These are phyloP conservation scores for Oreonectes daqikongensis DNA, from an alignment of 2,797 vertebrate genomes.

Conservation along the genomic window DNA sequence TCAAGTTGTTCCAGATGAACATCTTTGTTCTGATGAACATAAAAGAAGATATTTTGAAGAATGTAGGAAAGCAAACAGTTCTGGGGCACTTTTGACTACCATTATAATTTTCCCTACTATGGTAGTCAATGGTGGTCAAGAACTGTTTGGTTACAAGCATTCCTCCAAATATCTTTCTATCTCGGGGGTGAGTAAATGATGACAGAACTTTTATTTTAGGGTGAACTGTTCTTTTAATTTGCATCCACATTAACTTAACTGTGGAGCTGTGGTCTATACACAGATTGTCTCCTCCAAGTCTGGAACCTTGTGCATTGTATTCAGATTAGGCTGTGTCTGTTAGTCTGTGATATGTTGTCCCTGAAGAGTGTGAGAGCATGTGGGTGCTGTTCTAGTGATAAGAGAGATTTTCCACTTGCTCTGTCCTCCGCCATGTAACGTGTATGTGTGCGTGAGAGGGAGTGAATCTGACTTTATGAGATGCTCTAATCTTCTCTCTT, in stretches of 20 bases:
- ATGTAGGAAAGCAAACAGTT: too few species aligned
- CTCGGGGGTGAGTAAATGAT: too few species aligned
- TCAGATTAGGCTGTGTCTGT: conserved; percentile 22
- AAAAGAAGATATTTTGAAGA: too few species aligned
- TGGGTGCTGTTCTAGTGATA: conserved; percentile 35
- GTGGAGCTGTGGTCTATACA: not conserved
- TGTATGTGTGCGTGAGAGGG: conserved; percentile 23
- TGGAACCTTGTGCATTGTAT: conserved; percentile 4
- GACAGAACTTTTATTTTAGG: too few species aligned
- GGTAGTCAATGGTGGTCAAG: too few species aligned
- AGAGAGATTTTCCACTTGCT: conserved; percentile 38
- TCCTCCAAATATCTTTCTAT: too few species aligned
- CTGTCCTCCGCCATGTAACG: conserved; percentile 13
- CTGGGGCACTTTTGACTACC: too few species aligned
- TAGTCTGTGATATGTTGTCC: conserved; percentile 25
- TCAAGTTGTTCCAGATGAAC: too few species aligned
- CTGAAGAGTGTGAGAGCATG: conserved; percentile 27
- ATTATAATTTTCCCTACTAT: too few species aligned
- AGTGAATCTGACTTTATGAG: conserved; percentile 47
- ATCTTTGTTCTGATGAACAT: too few species aligned
- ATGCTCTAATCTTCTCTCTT: conserved; percentile 47
- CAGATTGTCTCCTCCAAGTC: not conserved
- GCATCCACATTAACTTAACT: not conserved
- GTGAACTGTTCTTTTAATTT: too few species aligned
- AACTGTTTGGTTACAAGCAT: too few species aligned